Conservation (phyloP, 2,888 invertebrate species). For the Graphium colonna region DNA sequence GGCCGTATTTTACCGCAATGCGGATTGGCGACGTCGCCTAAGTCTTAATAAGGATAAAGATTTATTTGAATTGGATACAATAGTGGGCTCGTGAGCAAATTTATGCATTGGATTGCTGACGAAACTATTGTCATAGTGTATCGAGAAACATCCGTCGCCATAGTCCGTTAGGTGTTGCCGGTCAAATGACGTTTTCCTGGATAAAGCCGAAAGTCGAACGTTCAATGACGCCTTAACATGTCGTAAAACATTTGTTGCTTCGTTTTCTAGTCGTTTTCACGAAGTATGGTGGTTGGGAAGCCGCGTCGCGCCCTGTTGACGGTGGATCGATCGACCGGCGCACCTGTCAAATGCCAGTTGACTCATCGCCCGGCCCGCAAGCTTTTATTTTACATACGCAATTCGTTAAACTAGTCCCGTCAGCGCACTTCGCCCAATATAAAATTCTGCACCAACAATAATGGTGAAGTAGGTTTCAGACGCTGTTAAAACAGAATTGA, state of each 20-base stretch:
- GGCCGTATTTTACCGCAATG: constrained; percentile 80
- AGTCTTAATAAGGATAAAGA: constrained; percentile 37
- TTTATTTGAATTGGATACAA: constrained; percentile 31
- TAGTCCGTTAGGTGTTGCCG: constrained; percentile 68
- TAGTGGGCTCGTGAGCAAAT: constrained; percentile 33
- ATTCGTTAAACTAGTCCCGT: constrained; percentile 47
- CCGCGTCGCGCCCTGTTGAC: constrained; percentile 56
- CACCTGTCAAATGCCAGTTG: constrained; percentile 73
- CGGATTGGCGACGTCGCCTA: constrained; percentile 57
- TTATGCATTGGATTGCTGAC: constrained; percentile 29
- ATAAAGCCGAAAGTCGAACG: constrained; percentile 48
- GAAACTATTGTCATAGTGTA: constrained; percentile 41
- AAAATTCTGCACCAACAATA: constrained; percentile 31
- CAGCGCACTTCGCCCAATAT: constrained; percentile 35
- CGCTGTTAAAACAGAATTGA: constrained; percentile 16
- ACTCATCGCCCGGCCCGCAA: constrained; percentile 60
- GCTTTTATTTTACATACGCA: constrained; percentile 62
- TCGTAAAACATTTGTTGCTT: constrained; percentile 33
- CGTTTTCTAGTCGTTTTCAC: constrained; percentile 15
- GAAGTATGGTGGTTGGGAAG: constrained; percentile 33
- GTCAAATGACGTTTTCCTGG: constrained; percentile 57
- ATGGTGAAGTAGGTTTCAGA: constrained; percentile 34
- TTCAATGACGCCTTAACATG: constrained; percentile 46
- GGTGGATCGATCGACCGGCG: constrained; percentile 74
- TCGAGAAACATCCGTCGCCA: constrained; percentile 66